Evolutionary conservation across 2,888 invertebrate genomes (phyloP), one percentile per base, ranked within the genome.

Genomic region (Philaethria dido): DNA sequence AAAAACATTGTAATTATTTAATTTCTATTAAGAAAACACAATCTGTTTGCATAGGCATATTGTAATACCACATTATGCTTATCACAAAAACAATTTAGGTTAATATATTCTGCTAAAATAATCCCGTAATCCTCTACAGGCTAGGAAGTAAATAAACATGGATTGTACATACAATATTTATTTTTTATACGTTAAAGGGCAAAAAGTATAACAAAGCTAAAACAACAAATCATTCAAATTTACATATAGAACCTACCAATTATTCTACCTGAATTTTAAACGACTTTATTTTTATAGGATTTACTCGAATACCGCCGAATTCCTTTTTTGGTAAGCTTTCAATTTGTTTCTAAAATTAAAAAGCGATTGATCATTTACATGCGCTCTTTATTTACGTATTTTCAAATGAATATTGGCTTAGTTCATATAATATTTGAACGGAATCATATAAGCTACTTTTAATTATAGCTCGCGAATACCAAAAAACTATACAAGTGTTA

Each of bases 211-310:
- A 62, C 65, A 54, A 61, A 64, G 66, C 64, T 66, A 68, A 72
- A 70, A 65, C 70, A 72, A 72, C 74, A 75, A 73, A 72, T 74
- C 73, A 73, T 70, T 71, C 70, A 36, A 64, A 69, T 72, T 70
- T 68, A 65, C 66, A 71, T 69, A 73, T 71, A 57, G 68, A 57
- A 72, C 60, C 64, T 55, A 60, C 45, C 69, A 50, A 68, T 72
- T 74, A 70, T 60, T 67, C 62, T 57, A 67, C 68, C 70, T 70
- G 69, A 70, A 72, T 74, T 69, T 64, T 57, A 69, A 75, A 71
- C 65, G 69, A 70, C 61, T 69, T 57, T 74, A 72, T 74, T 75
- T 72, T 69, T 69, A 66, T 61, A 62, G 69, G 66, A 71, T 71
- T n/a, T 64, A 67, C 33, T 55, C 25, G 33, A 63, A 69, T 63